These are phyloP conservation scores for Cirrhinus mrigala DNA, from an alignment of 2,797 vertebrate genomes.

Conservation along the genomic window DNA sequence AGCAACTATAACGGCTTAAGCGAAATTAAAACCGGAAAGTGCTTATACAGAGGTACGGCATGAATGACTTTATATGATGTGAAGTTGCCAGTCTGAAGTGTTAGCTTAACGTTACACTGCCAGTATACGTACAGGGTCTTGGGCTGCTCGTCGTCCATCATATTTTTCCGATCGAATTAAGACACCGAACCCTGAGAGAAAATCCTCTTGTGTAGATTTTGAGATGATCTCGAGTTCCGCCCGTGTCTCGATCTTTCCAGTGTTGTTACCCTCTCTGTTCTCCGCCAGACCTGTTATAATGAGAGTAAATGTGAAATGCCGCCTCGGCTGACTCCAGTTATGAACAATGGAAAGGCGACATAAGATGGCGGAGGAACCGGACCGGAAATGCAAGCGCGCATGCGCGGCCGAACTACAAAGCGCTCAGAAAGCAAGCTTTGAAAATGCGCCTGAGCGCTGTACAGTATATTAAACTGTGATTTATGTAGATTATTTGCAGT, in stretches of 20 bases:
- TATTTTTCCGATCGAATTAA: conserved; percentile 71
- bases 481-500: background rate
- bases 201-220: conserved; percentile 12
- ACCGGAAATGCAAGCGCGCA: conserved; percentile 61
- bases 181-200: conserved; percentile 15
- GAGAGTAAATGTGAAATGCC: conserved; percentile 56
- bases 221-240: conserved; percentile 28
- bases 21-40: background rate
- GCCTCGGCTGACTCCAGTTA: conserved; percentile 69
- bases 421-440: background rate
- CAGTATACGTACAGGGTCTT: conserved; percentile 92
- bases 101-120: background rate
- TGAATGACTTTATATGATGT: background rate
- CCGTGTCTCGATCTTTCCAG: conserved; percentile 41
- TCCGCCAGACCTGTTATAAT: conserved; percentile 41
- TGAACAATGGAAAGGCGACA: conserved; percentile 79
- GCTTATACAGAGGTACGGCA: conserved; percentile 9
- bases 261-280: conserved; percentile 57
- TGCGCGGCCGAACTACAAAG: conserved; percentile 46
- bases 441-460: background rate
- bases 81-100: conserved; percentile 36
- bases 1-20: background rate
- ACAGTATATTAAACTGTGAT: background rate
- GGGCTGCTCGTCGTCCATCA: conserved; percentile 97
- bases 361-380: conserved; percentile 63